Percentiles rank a stretch among this genome's conserved stretches.
These are phyloP conservation scores for Tenebrosternarchus preto DNA, from an alignment of 2,113 vertebrate genomes.

Conservation along the genomic window DNA sequence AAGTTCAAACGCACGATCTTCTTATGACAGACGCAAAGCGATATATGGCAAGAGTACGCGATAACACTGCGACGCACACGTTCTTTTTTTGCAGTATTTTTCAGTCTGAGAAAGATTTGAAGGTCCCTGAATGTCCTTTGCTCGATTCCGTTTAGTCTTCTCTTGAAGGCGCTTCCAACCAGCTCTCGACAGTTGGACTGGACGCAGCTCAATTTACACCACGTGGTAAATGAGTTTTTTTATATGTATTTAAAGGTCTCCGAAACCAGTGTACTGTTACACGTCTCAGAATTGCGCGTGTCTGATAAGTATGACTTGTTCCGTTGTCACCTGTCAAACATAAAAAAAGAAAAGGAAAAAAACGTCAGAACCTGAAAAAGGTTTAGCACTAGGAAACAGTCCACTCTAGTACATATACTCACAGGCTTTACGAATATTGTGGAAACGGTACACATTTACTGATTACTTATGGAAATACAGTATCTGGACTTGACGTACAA, in stretches of 20 bases:
- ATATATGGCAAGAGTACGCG: background rate
- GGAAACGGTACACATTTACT: too few species aligned
- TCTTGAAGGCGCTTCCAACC: conserved; percentile 58
- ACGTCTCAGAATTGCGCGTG: conserved; percentile 50
- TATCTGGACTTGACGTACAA: too few species aligned
- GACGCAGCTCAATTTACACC: conserved; percentile 75
- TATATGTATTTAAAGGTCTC: conserved; percentile 78
- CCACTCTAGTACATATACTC: too few species aligned
- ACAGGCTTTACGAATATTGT: too few species aligned
- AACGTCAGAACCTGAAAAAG: background rate
- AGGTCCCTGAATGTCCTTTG: background rate
- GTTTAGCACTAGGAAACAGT: background rate
- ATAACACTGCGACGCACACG: background rate
- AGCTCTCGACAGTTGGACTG: conserved; percentile 50
- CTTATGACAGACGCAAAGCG: background rate
- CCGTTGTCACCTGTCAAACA: conserved; percentile 59
- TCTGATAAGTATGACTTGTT: conserved; percentile 41
- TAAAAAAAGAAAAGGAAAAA: background rate
- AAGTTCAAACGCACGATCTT: background rate
- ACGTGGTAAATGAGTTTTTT: conserved; percentile 67
- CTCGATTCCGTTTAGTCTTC: conserved; percentile 26
- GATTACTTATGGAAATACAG: too few species aligned
- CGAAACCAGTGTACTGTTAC: conserved; percentile 68
- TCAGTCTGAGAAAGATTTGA: conserved; percentile 8
- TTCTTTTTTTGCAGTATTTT: background rate